Evolutionary conservation across 1,140 invertebrate genomes (phyloP).

Genomic region (Melipona quadrifasciata): DNA sequence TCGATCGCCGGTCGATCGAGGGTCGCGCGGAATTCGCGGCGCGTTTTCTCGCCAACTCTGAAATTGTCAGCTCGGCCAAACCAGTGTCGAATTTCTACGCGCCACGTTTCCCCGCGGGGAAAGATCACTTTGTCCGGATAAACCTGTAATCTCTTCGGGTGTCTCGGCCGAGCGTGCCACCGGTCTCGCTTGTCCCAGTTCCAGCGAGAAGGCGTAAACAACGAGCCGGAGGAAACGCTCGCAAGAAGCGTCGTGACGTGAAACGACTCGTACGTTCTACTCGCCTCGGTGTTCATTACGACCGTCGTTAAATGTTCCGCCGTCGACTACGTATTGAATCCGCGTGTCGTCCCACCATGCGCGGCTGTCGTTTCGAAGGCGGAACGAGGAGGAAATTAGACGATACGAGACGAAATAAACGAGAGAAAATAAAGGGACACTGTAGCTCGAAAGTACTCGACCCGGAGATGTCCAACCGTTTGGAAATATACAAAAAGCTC

Average conservation of each 20-base stretch:
- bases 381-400: background rate
- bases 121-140: conserved; percentile 39
- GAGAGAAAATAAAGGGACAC: conserved; percentile 2
- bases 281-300: background rate
- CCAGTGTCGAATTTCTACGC: conserved; percentile 3
- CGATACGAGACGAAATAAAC: too few relatives aligned
- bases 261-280: background rate
- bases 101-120: background rate
- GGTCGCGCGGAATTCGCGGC: conserved; percentile 19
- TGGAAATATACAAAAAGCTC: conserved; percentile 61
- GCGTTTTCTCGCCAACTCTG: conserved; percentile 12
- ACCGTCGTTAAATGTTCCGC: too few relatives aligned
- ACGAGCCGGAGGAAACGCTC: background rate
- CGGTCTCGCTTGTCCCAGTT: conserved; percentile 31
- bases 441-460: conserved; percentile 34
- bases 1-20: conserved; percentile 45
- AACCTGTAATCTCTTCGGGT: conserved; percentile 40
- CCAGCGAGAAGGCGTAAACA: conserved; percentile 28
- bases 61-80: conserved; percentile 2
- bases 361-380: background rate
- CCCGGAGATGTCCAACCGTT: background rate
- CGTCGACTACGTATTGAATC: too few relatives aligned
- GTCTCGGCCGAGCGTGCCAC: background rate
- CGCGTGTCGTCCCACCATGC: background rate
- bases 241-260: background rate